Percentiles rank a stretch among this genome's conserved stretches.
These are phyloP conservation scores for Cotesia vestalis DNA, from an alignment of 1,140 invertebrate species.

Conservation along the genomic window DNA sequence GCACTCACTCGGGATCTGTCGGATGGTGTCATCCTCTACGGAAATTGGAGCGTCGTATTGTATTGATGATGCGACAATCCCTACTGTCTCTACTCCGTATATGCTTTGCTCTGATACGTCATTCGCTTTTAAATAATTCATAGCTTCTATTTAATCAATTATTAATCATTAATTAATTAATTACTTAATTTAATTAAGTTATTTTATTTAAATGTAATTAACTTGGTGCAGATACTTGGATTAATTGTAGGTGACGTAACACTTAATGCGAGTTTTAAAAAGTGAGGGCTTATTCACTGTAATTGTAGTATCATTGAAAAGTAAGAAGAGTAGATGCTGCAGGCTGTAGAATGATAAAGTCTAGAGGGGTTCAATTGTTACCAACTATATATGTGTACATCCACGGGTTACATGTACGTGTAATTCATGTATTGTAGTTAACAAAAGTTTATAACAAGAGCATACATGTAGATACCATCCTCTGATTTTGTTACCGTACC, in stretches of 20 bases:
- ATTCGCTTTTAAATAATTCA: slow-evolving; percentile 5
- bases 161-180: background rate
- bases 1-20: slow-evolving; percentile 16
- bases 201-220: too few species aligned
- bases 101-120: background rate
- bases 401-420: too few species aligned
- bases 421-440: too few species aligned
- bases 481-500: too few species aligned
- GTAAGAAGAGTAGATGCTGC: background rate
- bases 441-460: too few species aligned
- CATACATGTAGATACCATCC: background rate
- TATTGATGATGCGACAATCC: slow-evolving; percentile 19
- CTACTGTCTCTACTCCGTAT: background rate
- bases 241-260: too few species aligned
- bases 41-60: slow-evolving; percentile 31
- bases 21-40: slow-evolving; percentile 4
- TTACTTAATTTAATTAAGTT: too few species aligned
- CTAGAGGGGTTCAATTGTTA: too few species aligned
- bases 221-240: too few species aligned
- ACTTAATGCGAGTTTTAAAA: too few species aligned
- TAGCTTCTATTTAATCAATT: background rate
- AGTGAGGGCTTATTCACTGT: background rate
- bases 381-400: too few species aligned
- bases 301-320: slow-evolving; percentile 21
- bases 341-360: background rate